phyloP scores from a whole-genome alignment of 2,113 vertebrate genomes.

The Hyperoodon ampullatus region DNA sequence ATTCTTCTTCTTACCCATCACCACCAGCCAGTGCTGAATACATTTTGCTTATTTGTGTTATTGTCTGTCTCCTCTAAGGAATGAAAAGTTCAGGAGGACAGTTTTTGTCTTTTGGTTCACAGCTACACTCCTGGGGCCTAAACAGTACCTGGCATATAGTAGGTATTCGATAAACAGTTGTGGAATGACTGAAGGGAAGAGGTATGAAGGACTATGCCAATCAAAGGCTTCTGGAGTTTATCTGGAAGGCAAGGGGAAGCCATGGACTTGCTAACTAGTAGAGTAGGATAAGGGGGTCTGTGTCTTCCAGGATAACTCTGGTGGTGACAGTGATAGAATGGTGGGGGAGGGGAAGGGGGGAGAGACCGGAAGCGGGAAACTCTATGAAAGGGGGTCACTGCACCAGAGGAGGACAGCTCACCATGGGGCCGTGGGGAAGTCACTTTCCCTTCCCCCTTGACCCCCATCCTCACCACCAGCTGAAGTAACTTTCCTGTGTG shows the following conservation, averaged over 20 bases:
- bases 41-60: neutral
- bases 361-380: neutral
- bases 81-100: neutral
- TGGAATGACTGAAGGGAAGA: neutral
- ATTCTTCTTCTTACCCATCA: neutral
- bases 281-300: neutral
- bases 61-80: neutral
- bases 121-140: neutral
- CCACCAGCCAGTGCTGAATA: neutral
- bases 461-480: neutral
- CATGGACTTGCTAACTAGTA: neutral
- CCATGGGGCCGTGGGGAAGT: neutral
- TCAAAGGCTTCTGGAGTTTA: neutral
- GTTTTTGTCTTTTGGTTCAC: neutral
- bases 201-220: neutral
- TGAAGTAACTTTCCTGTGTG: neutral
- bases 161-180: neutral
- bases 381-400: neutral
- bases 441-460: neutral
- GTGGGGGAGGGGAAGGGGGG: neutral
- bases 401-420: neutral
- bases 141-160: too few species aligned
- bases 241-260: neutral
- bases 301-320: slow-evolving; percentile 24
- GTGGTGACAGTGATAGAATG: neutral